Evolutionary conservation across 2,888 invertebrate species (phyloP).

Genomic region (Drosophila flavopinicola): DNA sequence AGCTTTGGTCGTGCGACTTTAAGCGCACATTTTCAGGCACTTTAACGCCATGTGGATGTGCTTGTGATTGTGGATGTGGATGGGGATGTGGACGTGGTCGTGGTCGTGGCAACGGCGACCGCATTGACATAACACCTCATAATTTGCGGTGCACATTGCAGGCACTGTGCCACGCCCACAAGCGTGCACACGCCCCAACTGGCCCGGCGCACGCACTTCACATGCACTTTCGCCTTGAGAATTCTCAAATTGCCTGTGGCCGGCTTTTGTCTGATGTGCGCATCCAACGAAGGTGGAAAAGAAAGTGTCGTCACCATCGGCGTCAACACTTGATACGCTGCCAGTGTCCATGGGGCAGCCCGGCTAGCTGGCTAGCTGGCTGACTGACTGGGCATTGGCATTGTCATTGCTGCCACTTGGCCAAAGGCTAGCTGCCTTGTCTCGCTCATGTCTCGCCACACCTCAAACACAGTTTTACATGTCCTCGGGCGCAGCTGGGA

Average conservation of each 20-base stretch:
- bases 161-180: constrained; percentile 62
- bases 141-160: constrained; percentile 72
- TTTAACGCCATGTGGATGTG: constrained; percentile 56
- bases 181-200: constrained; percentile 42
- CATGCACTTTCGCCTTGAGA: constrained; percentile 76
- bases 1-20: constrained; percentile 73
- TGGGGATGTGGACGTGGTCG: constrained; percentile 13
- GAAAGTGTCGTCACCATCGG: constrained; percentile 72
- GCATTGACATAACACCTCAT: constrained; percentile 79
- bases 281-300: constrained; percentile 56
- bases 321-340: constrained; percentile 52
- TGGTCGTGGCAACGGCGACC: constrained; percentile 37
- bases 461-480: constrained; percentile 68
- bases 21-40: constrained; percentile 73
- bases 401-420: constrained; percentile 54
- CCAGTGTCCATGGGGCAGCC: constrained; percentile 3
- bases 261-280: constrained; percentile 21
- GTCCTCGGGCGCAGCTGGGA: constrained; percentile 54
- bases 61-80: constrained; percentile 4
- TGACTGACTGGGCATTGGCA: constrained; percentile 35
- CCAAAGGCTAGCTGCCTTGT: constrained; percentile 45
- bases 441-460: constrained; percentile 56
- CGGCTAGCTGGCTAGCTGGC: not conserved
- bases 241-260: constrained; percentile 70
- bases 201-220: constrained; percentile 48